Percentiles rank a stretch among this genome's conserved stretches.
phyloP scores from a whole-genome alignment of 2,888 invertebrate genomes.

The Tipula unca region DNA sequence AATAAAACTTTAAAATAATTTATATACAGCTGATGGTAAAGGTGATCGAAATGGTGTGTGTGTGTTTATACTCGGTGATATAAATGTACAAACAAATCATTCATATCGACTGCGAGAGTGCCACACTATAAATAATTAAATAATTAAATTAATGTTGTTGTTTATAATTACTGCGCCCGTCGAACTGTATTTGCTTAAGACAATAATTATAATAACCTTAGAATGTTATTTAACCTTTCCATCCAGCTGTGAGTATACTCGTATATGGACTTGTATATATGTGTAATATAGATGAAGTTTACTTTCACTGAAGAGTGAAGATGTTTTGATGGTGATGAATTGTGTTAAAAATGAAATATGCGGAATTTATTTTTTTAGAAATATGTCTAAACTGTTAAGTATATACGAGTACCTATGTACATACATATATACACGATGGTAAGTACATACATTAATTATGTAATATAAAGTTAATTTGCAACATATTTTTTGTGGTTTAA shows the following conservation, averaged over 20 bases:
- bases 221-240: background rate
- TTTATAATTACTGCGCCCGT: background rate
- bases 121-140: background rate
- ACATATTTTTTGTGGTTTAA: background rate
- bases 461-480: background rate
- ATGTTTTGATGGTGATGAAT: background rate
- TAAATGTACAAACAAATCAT: background rate
- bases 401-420: no score
- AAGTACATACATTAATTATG: background rate
- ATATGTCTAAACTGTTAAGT: background rate
- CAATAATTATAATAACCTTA: background rate
- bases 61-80: background rate
- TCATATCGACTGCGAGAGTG: background rate
- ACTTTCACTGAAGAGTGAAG: background rate
- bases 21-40: background rate
- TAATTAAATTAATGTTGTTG: background rate
- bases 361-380: background rate
- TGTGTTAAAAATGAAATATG: background rate
- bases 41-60: background rate
- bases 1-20: background rate
- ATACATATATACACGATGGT: no score
- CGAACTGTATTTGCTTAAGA: background rate
- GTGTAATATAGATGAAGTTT: background rate
- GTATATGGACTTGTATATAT: background rate
- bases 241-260: background rate